phyloP scores from a whole-genome alignment of 2,113 vertebrate genomes.

The Psophia crepitans region DNA sequence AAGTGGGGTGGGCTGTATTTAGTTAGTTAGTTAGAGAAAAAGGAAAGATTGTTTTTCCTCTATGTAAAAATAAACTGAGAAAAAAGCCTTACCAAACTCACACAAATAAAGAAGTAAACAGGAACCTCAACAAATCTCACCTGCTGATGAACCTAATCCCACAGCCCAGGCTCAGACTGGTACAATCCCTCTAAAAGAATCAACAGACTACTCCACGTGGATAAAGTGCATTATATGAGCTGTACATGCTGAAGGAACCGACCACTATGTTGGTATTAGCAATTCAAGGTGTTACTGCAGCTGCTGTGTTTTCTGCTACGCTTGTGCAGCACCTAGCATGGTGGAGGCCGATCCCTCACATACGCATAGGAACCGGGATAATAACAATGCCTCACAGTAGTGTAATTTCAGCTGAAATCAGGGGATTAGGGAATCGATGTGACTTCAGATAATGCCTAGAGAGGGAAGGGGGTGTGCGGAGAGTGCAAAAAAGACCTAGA shows the following conservation, averaged over 20 bases:
- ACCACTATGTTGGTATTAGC: accelerated
- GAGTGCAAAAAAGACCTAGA: background rate
- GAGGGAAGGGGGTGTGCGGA: background rate
- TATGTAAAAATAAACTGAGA: background rate
- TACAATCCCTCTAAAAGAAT: background rate
- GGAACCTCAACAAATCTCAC: background rate
- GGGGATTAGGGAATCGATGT: background rate
- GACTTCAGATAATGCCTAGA: accelerated
- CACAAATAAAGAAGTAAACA: background rate
- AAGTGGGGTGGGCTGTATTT: constrained; percentile 1
- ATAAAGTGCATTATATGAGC: background rate
- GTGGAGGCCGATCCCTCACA: accelerated
- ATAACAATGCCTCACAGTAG: background rate
- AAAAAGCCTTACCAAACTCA: background rate
- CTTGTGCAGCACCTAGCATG: background rate
- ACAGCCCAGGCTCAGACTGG: background rate
- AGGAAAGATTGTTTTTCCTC: background rate
- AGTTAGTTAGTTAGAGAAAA: background rate
- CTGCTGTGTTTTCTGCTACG: background rate
- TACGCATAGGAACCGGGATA: background rate
- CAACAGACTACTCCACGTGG: accelerated
- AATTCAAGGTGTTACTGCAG: background rate
- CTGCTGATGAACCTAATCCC: background rate
- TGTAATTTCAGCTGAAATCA: background rate
- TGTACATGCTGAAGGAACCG: background rate